Percentiles rank a stretch among this genome's conserved stretches.
Conservation (phyloP, 1,140 invertebrate genomes). For the Pseudoatta argentina region DNA sequence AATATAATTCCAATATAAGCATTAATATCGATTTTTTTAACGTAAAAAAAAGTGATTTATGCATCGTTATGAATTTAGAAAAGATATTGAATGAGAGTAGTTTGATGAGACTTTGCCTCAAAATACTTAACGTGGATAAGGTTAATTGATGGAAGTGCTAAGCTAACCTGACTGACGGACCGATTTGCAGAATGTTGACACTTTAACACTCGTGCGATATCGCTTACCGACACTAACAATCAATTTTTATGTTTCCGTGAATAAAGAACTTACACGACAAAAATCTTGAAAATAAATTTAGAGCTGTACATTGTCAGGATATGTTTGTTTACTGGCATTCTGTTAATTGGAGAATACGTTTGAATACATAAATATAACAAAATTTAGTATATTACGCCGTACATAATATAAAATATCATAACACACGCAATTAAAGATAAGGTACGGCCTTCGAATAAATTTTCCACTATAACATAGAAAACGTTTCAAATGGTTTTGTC, state of each 20-base stretch:
- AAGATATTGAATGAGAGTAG: slow-evolving; percentile 18
- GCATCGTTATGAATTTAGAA: background rate
- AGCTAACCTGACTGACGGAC: slow-evolving; percentile 2
- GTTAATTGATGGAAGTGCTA: slow-evolving; percentile 5
- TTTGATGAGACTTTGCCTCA: background rate
- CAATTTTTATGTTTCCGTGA: background rate
- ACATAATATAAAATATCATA: slow-evolving; percentile 12
- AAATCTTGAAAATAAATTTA: slow-evolving; percentile 5
- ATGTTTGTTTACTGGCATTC: background rate
- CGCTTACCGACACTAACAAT: background rate
- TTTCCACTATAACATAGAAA: background rate
- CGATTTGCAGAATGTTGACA: slow-evolving; percentile 16
- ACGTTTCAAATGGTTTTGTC: slow-evolving; percentile 17
- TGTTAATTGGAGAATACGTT: background rate
- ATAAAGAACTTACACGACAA: slow-evolving; percentile 7
- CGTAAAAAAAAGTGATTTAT: background rate
- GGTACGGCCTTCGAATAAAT: slow-evolving; percentile 28
- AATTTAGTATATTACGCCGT: background rate
- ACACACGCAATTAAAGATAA: slow-evolving; percentile 17
- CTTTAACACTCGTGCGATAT: slow-evolving; percentile 1
- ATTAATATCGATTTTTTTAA: background rate
- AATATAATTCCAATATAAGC: background rate
- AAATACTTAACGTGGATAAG: background rate
- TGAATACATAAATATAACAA: background rate
- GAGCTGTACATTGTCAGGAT: background rate